These are phyloP conservation scores for Eonycteris spelaea DNA, from an alignment of 2,113 vertebrate species.

Conservation along the genomic window DNA sequence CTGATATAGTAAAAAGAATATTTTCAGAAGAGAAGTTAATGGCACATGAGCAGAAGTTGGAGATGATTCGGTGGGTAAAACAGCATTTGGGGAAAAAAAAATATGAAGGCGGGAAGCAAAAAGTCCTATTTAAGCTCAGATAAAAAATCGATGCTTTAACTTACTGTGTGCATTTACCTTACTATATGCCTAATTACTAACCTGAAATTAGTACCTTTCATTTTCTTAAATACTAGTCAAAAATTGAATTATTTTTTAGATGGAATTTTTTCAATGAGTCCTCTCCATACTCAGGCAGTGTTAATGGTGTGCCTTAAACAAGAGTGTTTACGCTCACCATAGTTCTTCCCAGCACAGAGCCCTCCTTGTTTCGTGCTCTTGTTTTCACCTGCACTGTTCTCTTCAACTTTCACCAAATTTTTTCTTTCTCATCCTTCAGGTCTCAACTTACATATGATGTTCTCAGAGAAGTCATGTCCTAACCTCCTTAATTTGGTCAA, in stretches of 20 bases:
- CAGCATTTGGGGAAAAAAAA: not conserved
- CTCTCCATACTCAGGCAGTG: not conserved
- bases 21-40: not conserved
- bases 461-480: not conserved
- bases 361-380: not conserved
- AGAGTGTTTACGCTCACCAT: not conserved
- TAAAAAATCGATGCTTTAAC: not conserved
- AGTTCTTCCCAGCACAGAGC: not conserved
- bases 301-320: not conserved
- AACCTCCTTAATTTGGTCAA: not conserved
- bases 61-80: not conserved
- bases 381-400: not conserved
- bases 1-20: not conserved
- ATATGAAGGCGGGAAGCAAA: not conserved
- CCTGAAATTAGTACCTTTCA: not conserved
- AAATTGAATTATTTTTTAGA: not conserved
- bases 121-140: not conserved
- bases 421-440: not conserved
- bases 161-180: not conserved
- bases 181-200: not conserved
- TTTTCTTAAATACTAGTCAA: slow-evolving; percentile 4
- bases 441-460: not conserved
- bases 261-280: not conserved
- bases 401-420: not conserved
- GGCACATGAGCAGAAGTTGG: not conserved